phyloP scores from a whole-genome alignment of 2,888 invertebrate genomes.

The Petrophora chlorosata region DNA sequence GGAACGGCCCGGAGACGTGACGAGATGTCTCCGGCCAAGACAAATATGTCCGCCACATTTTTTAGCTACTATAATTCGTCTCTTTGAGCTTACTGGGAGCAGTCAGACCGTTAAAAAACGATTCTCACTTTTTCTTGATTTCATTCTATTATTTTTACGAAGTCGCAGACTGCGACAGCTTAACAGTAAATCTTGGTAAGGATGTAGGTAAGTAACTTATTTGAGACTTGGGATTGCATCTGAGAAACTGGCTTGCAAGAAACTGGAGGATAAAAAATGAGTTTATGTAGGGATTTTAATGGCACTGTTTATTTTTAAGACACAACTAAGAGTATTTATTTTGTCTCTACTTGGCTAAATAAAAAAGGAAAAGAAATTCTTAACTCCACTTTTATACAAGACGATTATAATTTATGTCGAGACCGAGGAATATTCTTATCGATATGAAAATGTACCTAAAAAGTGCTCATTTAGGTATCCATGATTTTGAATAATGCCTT shows the following conservation, averaged over 20 bases:
- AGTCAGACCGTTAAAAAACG: slow-evolving; percentile 52
- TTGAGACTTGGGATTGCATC: slow-evolving; percentile 22
- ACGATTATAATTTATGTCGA: too few species aligned
- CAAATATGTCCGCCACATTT: slow-evolving; percentile 76
- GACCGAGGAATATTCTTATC: too few species aligned
- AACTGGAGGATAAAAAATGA: too few species aligned
- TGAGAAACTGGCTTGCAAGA: slow-evolving; percentile 3
- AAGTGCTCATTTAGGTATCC: too few species aligned
- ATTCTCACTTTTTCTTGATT: slow-evolving; percentile 42
- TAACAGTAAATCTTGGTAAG: slow-evolving; percentile 30
- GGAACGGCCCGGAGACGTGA: slow-evolving; percentile 75
- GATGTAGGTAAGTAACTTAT: slow-evolving; percentile 22
- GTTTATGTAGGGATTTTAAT: too few species aligned
- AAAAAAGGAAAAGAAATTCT: too few species aligned
- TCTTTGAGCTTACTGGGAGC: slow-evolving; percentile 61
- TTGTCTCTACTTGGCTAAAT: too few species aligned
- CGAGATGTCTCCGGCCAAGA: slow-evolving; percentile 77
- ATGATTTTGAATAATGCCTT: not conserved
- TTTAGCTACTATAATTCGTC: slow-evolving; percentile 71
- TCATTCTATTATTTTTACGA: slow-evolving; percentile 28
- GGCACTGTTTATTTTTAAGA: too few species aligned
- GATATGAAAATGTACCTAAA: too few species aligned
- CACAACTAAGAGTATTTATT: too few species aligned
- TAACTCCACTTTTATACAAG: not conserved
- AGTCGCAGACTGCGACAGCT: slow-evolving; percentile 13